Conservation (phyloP, 2,888 invertebrate species). For the Agonum fuliginosum region DNA sequence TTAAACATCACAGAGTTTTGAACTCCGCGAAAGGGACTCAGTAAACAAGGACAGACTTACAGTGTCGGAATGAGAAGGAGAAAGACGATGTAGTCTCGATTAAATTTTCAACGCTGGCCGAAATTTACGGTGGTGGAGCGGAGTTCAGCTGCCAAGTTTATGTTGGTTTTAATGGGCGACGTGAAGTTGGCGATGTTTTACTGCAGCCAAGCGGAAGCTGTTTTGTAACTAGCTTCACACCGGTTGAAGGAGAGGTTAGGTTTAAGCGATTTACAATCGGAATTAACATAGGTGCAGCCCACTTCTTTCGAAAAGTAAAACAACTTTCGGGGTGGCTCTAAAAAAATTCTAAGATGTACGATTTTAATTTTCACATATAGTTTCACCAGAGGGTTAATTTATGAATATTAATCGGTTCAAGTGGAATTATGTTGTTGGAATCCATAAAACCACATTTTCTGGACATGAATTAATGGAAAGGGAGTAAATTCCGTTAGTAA, state of each 20-base stretch:
- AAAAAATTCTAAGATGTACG: too few relatives aligned
- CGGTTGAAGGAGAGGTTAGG: neutral
- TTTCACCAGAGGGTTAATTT: too few relatives aligned
- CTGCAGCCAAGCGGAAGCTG: constrained; percentile 10
- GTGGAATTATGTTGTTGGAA: too few relatives aligned
- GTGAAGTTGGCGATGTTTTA: constrained; percentile 39
- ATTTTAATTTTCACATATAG: too few relatives aligned
- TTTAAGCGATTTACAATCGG: constrained; percentile 1
- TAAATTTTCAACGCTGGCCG: constrained; percentile 32
- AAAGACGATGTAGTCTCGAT: constrained; percentile 13
- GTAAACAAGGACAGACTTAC: neutral
- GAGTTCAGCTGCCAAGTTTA: constrained; percentile 38
- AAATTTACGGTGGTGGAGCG: constrained; percentile 27
- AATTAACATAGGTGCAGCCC: constrained; percentile 11
- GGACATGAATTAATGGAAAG: too few relatives aligned
- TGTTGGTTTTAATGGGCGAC: constrained; percentile 41
- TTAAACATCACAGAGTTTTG: neutral
- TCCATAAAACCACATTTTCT: too few relatives aligned
- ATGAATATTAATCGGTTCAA: too few relatives aligned
- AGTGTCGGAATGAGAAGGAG: neutral
- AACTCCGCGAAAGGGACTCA: neutral
- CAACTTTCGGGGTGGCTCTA: too few relatives aligned
- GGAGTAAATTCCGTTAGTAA: too few relatives aligned
- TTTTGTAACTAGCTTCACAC: constrained; percentile 2
- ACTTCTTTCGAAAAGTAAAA: too few relatives aligned